phyloP scores from a whole-genome alignment of 2,113 vertebrate genomes.

The Setophaga petechia region DNA sequence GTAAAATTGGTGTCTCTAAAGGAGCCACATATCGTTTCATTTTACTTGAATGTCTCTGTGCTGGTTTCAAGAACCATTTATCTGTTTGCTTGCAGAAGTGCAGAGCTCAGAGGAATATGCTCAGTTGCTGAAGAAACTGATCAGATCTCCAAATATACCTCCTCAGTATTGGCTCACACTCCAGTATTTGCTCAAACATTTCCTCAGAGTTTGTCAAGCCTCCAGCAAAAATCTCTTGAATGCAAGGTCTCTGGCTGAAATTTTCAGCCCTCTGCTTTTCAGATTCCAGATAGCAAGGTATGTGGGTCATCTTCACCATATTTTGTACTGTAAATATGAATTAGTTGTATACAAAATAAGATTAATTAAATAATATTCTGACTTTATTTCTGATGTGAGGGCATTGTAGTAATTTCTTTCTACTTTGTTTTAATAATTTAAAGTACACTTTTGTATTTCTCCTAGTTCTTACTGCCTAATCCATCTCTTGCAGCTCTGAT shows the following conservation, averaged over 20 bases:
- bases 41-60: not conserved
- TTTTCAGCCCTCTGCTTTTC: constrained; percentile 93
- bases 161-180: constrained; percentile 94
- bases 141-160: constrained; percentile 84
- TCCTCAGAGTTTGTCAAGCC: constrained; percentile 86
- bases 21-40: not conserved
- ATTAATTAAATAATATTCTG: not conserved
- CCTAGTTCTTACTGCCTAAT: not conserved
- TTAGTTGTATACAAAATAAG: not conserved
- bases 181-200: constrained; percentile 92
- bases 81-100: constrained; percentile 78
- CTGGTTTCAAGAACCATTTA: not conserved
- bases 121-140: constrained; percentile 85
- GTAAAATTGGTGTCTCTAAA: not conserved
- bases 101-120: constrained; percentile 86
- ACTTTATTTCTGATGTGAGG: not conserved
- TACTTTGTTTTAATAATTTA: not conserved
- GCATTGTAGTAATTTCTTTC: not conserved
- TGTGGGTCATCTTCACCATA: not conserved
- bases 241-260: constrained; percentile 86
- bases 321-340: not conserved
- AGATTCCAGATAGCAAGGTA: constrained; percentile 86
- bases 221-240: constrained; percentile 87
- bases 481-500: constrained; percentile 82
- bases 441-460: not conserved